phyloP scores from a whole-genome alignment of 1,140 invertebrate genomes.

The Drosophila novamexicana region DNA sequence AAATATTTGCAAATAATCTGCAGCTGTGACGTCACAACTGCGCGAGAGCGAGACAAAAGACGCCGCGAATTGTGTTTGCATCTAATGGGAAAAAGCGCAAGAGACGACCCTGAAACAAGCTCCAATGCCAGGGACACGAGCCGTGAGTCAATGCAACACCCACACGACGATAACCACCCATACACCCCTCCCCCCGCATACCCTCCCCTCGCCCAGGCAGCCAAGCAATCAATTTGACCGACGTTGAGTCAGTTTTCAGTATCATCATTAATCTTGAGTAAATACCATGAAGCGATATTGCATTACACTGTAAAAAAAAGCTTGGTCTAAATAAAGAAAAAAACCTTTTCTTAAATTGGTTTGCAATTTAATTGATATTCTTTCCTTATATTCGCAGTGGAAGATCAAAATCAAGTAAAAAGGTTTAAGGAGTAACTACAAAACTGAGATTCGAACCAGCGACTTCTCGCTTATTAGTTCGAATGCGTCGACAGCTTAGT shows the following conservation, averaged over 20 bases:
- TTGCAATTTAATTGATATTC: no score
- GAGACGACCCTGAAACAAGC: slow-evolving; percentile 1
- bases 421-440: neutral
- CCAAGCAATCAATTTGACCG: slow-evolving; percentile 1
- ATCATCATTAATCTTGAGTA: slow-evolving; percentile 34
- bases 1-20: slow-evolving; percentile 48
- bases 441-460: no score
- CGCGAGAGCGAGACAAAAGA: neutral
- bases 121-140: slow-evolving; percentile 3
- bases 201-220: neutral
- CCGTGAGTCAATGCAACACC: slow-evolving; percentile 23
- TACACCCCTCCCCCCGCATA: neutral
- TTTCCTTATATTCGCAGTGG: no score
- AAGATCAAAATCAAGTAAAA: no score
- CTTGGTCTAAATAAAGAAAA: no score
- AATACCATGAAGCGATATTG: neutral
- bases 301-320: no score
- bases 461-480: no score
- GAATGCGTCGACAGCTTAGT: no score
- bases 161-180: neutral
- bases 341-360: no score
- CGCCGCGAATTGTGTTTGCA: neutral
- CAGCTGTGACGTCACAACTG: slow-evolving; percentile 7
- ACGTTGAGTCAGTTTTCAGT: slow-evolving; percentile 35
- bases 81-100: neutral